phyloP scores from a whole-genome alignment of 2,888 invertebrate species.

The Petrolisthes cinctipes region DNA sequence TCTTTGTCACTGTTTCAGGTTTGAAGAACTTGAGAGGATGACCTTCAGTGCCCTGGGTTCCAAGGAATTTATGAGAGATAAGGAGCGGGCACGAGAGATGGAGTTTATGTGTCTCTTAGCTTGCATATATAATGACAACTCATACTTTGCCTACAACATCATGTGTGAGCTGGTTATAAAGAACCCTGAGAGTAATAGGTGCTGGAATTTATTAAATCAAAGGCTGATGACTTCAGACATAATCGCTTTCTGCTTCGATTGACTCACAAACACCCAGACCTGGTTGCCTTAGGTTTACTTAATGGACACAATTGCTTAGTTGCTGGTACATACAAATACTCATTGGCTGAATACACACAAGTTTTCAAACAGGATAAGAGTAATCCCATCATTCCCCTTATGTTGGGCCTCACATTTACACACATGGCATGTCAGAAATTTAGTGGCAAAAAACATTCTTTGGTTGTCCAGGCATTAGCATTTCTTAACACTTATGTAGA shows the following conservation, averaged over 20 bases:
- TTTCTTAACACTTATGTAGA: constrained; percentile 77
- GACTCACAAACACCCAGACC: constrained; percentile 74
- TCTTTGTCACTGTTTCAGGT: constrained; percentile 38
- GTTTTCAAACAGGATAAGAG: constrained; percentile 77
- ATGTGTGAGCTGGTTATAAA: constrained; percentile 80
- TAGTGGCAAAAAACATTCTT: constrained; percentile 81
- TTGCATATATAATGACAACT: constrained; percentile 81
- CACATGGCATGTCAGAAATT: constrained; percentile 88
- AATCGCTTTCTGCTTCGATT: constrained; percentile 82
- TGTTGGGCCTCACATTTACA: constrained; percentile 82
- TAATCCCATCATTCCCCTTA: constrained; percentile 80
- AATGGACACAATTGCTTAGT: constrained; percentile 87
- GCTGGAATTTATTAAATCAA: constrained; percentile 86
- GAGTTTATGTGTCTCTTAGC: constrained; percentile 73
- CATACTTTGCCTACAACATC: constrained; percentile 81
- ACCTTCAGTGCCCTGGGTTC: constrained; percentile 84
- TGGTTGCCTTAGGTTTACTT: constrained; percentile 78
- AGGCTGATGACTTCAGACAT: constrained; percentile 82
- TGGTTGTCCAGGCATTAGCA: constrained; percentile 75
- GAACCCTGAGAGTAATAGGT: constrained; percentile 74
- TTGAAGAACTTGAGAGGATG: constrained; percentile 77
- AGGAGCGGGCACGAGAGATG: constrained; percentile 67
- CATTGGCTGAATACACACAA: constrained; percentile 83
- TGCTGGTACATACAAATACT: constrained; percentile 87
- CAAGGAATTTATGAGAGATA: constrained; percentile 66